Evolutionary conservation across 2,888 invertebrate genomes (phyloP), one percentile per base, ranked within the genome.

Genomic region (Platerodrilus igneus): DNA sequence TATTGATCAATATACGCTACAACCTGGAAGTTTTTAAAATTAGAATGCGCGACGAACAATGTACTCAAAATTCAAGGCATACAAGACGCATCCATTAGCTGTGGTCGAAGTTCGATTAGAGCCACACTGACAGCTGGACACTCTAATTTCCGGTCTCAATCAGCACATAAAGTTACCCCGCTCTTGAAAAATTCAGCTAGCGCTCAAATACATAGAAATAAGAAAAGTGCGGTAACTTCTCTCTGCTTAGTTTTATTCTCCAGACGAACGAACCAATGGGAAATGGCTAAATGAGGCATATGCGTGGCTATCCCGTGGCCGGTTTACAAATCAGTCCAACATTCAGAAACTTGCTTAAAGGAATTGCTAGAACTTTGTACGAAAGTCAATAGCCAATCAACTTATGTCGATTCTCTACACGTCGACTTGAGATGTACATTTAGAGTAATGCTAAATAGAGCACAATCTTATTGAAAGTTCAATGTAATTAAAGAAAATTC

Each of bases 241-340:
- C 49, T 48, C 48, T 51, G 37, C 25, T 58, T 56, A 53, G 52
- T 56, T 57, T 57, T 56, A 56, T 55, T 58, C 55, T 50, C 42
- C 47, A 52, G 49, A 46, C 48, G 48, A 42, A 31, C 44, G 42
- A 41, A 39, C 50, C 52, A 52, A 48, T 48, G 50, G 52, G 38
- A 48, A 51, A 50, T 42, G 49, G 53, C 55, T 57, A 59, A 59
- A 57, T 57, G 57, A 57, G 58, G 48, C 55, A 50, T 58, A 55
- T 57, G 38, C 47, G 44, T 43, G 52, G 50, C 46, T 53, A 56
- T 60, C 57, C 56, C 60, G 60, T 60, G 60, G 61, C 51, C 57
- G 51, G 60, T 61, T 61, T 62, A 62, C 60, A 61, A 63, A 63
- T 63, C 60, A 62, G 57, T 50, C 58, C 47, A 59, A 60, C 62